phyloP scores from a whole-genome alignment of 2,113 vertebrate species.

The Poeciliopsis turrubarensis region DNA sequence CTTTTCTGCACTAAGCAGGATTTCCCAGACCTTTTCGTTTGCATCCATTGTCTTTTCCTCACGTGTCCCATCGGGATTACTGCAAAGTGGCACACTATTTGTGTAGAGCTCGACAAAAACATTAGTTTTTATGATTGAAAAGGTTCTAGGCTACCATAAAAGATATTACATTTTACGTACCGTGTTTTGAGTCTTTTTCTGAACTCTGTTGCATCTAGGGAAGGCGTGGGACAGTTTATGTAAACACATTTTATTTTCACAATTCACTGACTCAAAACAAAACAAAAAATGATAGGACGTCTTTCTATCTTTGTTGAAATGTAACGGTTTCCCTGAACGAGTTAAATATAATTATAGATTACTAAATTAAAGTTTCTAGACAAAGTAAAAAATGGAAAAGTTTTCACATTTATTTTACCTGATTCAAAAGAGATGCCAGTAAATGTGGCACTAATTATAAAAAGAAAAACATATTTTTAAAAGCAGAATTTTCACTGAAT shows the following conservation, averaged over 20 bases:
- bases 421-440: background rate
- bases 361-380: too few relatives aligned
- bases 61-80: slow-evolving; percentile 61
- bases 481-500: too few relatives aligned
- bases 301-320: background rate
- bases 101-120: background rate
- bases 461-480: background rate
- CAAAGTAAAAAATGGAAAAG: background rate
- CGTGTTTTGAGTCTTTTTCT: slow-evolving; percentile 84
- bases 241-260: background rate
- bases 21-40: slow-evolving; percentile 86
- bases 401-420: background rate
- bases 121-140: background rate
- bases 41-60: slow-evolving; percentile 64
- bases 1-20: slow-evolving; percentile 86
- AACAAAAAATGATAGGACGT: background rate
- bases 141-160: background rate
- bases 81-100: slow-evolving; percentile 24
- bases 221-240: background rate
- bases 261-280: background rate
- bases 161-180: slow-evolving; percentile 69
- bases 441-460: background rate
- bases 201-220: slow-evolving; percentile 73
- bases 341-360: too few relatives aligned
- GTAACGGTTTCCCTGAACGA: background rate